Base-by-base conservation (phyloP, 2,797 vertebrate genomes). In the Acanthopagrus latus region DNA sequence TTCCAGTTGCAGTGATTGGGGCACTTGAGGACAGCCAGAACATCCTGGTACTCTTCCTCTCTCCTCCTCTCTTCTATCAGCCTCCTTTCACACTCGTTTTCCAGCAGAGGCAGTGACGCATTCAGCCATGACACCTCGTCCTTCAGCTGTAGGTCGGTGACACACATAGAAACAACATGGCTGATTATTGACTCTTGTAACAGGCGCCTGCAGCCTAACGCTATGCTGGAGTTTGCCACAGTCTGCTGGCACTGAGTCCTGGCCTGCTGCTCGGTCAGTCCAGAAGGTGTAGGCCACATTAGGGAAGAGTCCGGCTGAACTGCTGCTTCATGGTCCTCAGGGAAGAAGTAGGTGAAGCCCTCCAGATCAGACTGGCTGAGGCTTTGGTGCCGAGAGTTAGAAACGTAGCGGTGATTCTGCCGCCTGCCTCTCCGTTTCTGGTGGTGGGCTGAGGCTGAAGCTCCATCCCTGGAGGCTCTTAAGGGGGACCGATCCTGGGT, bases 21-120 rank as follows among this genome's bases (percentile, higher is more conserved):
- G 85, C 97, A 97, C 88, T 84, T 96, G 5, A 97, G 78, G 2
- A 88, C 75, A n/a, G 51, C 64, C 47, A 96, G 84, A 0, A 94
- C 88, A 5, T 93, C 93, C 80, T 80, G 92, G 44, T 94, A 38
- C 0, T 89, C 92, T 33, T 80, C 90, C 3, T 76, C 73, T 9
- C 91, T 79, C 58, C 81, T 82, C 51, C 87, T 80, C 74, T 96
- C 92, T 91, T 97, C 96, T 68, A 95, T 73, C 79, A 97, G 71
- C 86, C 94, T 94, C 86, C 92, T 94, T 91, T 98, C 97, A 59
- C 97, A 98, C 93, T 97, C 96, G 7, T 97, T 98, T 90, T 98
- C 96, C 84, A 98, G 91, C 82, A 98, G 92, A 1, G 96, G 90
- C 43, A 97, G 41, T 0, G 93, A 94, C 7, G 93, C 96, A 16